Evolutionary conservation across 1,140 invertebrate species (phyloP).

Genomic region (Palaemon carinicauda): DNA sequence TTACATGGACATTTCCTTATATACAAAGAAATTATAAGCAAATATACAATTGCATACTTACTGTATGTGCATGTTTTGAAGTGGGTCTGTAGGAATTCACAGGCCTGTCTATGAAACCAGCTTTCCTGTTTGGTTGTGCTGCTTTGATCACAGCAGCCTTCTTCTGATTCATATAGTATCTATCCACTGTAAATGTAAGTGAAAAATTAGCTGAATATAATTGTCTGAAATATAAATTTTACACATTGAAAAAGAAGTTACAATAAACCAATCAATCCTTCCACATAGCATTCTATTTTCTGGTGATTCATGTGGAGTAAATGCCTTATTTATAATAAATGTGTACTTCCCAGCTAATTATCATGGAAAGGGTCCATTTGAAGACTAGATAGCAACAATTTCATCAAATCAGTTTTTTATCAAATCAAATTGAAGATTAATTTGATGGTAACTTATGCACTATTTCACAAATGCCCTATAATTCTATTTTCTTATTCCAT

Average conservation of each 20-base stretch:
- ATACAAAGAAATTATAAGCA: background rate
- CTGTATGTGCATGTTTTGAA: conserved; percentile 15
- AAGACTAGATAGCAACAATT: too few relatives aligned
- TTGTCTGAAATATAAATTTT: background rate
- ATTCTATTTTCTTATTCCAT: too few relatives aligned
- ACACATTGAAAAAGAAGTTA: background rate
- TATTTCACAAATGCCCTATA: too few relatives aligned
- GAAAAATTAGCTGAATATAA: background rate
- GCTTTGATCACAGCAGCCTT: conserved; percentile 83
- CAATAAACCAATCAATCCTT: background rate
- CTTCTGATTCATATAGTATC: conserved; percentile 89
- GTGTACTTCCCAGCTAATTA: too few relatives aligned
- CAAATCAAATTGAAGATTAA: too few relatives aligned
- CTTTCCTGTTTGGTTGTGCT: conserved; percentile 32
- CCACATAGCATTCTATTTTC: too few relatives aligned
- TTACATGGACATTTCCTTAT: too few relatives aligned
- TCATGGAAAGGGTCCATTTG: too few relatives aligned
- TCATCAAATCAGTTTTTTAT: too few relatives aligned
- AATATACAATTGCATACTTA: background rate
- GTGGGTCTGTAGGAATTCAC: conserved; percentile 38
- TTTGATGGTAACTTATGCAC: too few relatives aligned
- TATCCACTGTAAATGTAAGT: conserved; percentile 67
- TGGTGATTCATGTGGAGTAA: too few relatives aligned
- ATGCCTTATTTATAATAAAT: too few relatives aligned
- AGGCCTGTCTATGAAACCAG: conserved; percentile 48